Evolutionary conservation across 2,797 vertebrate genomes (phyloP).

Genomic region (Peromyscus nudipes): DNA sequence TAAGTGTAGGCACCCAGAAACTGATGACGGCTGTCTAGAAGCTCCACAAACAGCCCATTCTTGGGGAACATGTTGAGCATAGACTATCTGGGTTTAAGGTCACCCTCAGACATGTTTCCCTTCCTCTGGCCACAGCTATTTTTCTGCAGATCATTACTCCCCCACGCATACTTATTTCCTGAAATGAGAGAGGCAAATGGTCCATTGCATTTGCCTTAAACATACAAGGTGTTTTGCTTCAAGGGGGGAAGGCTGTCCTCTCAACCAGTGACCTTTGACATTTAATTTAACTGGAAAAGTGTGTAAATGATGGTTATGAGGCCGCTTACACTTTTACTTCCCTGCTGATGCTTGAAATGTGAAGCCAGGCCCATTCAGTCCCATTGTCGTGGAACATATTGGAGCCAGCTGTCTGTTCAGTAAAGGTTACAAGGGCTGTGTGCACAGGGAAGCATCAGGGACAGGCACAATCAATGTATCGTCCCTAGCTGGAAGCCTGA

Average conservation of each 20-base stretch:
- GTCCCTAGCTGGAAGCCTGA: not conserved
- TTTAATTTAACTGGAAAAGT: conserved; percentile 15
- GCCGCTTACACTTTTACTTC: not conserved
- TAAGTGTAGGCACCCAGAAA: not conserved
- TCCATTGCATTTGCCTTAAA: not conserved
- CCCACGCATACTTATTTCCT: not conserved
- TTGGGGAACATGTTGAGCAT: not conserved
- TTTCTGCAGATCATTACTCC: not conserved
- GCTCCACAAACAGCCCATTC: not conserved
- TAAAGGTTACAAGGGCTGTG: not conserved
- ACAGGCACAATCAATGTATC: not conserved
- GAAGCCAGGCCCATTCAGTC: not conserved
- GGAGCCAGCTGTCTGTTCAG: accelerated
- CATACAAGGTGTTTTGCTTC: not conserved
- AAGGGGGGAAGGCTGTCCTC: not conserved
- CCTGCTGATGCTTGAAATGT: not conserved
- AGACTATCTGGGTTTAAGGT: not conserved
- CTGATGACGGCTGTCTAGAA: not conserved
- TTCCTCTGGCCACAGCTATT: not conserved
- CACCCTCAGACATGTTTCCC: not conserved
- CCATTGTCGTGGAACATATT: not conserved
- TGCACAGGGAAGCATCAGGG: not conserved
- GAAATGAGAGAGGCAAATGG: conserved; percentile 8
- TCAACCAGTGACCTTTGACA: not conserved
- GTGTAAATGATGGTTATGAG: not conserved